phyloP scores from a whole-genome alignment of 2,797 vertebrate species.

The Thunnus albacares region DNA sequence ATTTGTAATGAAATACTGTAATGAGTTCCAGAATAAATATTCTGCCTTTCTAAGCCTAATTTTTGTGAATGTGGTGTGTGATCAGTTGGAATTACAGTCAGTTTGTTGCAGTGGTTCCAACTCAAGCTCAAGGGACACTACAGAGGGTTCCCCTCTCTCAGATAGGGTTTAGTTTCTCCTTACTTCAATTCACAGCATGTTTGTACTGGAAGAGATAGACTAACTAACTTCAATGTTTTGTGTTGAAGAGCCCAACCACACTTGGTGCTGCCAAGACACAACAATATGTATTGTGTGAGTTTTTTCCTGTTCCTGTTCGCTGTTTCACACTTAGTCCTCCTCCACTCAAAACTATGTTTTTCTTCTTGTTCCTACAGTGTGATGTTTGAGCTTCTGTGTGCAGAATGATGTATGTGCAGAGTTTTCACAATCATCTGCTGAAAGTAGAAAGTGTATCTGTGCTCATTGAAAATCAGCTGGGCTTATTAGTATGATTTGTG shows the following conservation, averaged over 20 bases:
- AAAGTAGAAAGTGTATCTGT: neutral
- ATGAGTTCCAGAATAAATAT: conserved; percentile 46
- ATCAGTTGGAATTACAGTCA: neutral
- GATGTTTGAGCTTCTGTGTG: too few species aligned
- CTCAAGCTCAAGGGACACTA: neutral
- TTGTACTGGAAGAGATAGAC: too few species aligned
- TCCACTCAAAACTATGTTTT: too few species aligned
- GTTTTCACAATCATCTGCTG: neutral
- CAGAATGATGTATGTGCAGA: neutral
- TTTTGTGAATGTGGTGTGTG: neutral
- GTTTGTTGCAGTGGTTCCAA: neutral
- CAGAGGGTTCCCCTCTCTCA: too few species aligned
- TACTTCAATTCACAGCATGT: neutral
- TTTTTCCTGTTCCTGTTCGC: too few species aligned
- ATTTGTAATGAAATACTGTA: conserved; percentile 46
- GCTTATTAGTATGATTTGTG: too few species aligned
- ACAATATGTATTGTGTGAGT: too few species aligned
- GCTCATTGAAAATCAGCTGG: too few species aligned
- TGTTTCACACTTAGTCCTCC: too few species aligned
- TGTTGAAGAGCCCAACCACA: neutral
- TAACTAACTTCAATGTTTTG: neutral
- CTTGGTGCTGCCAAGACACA: too few species aligned
- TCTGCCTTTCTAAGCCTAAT: neutral
- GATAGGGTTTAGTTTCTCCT: neutral
- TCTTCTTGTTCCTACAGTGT: too few species aligned